Evolutionary conservation across 2,888 invertebrate genomes (phyloP), one percentile per base, ranked within the genome.

Genomic region (Cephonodes hylas): DNA sequence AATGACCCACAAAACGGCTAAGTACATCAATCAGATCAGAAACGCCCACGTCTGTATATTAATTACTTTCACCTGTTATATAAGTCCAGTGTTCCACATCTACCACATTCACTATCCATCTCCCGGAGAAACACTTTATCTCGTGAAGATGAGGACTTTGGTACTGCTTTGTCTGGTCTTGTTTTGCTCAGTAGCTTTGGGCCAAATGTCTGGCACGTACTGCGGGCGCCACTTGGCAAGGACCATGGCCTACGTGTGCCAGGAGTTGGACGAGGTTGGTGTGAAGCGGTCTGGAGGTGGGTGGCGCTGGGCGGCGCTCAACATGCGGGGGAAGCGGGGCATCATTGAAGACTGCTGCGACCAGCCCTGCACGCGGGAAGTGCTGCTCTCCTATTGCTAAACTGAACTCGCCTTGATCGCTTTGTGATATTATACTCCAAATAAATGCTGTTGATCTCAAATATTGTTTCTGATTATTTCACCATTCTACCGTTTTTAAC

Each of bases 301-400:
- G 13, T 38, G 38, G 38, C 38, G 38, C 38, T 38, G 38, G 38
- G 38, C 38, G 38, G 38, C 3, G 38, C 38, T 38, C 13, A n/a
- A 38, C 38, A n/a, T 38, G 20, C 62, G 72, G 22, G 60, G 64
- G 25, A 76, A 74, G 60, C 59, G 76, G 13, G 71, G 68, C 5
- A 63, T 75, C 8, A 70, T 70, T 13, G 66, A 67, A 5, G 76
- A 75, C 10, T 78, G 77, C 68, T 76, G 76, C 42, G 60, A 64
- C 10, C 62, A 64, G 8, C 34, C 60, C 1, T 76, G 75, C 63
- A 64, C 68, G 2, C 34, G 66, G 2, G 61, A 72, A 1, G 71
- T 68, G 22, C 63, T 76, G 8, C 64, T 72, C 5, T 58, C 60
- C 7, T 76, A 76, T 61, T 77, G 75, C 18, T 58, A 58, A 4